phyloP scores from a whole-genome alignment of 2,797 vertebrate species.

The Emydoidea blandingii region DNA sequence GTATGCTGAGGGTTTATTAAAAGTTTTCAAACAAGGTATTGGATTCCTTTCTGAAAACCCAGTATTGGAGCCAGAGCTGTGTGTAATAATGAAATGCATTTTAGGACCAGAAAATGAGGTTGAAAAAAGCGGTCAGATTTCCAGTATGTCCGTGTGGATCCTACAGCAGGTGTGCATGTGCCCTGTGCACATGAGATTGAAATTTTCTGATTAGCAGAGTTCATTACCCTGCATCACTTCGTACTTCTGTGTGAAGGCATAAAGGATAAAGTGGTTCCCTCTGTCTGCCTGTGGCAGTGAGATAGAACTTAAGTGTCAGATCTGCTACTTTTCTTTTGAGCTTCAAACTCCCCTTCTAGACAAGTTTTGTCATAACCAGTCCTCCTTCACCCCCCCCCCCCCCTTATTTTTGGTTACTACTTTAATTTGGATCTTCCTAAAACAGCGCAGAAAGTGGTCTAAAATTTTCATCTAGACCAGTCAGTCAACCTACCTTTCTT shows the following conservation, averaged over 20 bases:
- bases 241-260: neutral
- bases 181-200: neutral
- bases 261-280: neutral
- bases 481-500: neutral
- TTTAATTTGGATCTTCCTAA: neutral
- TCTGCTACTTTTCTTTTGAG: neutral
- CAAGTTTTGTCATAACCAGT: neutral
- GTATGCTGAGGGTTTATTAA: neutral
- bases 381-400: neutral
- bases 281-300: accelerated
- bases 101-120: neutral
- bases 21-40: neutral
- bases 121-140: neutral
- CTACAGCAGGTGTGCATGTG: neutral
- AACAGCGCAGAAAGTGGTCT: neutral
- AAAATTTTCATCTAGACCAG: neutral
- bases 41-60: neutral
- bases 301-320: neutral
- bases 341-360: neutral
- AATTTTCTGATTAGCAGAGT: neutral
- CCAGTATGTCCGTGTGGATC: neutral
- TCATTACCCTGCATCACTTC: neutral
- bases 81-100: accelerated
- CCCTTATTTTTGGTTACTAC: neutral
- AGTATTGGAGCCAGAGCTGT: accelerated